These are phyloP conservation scores for Desmodus rotundus DNA, from an alignment of 2,113 vertebrate species.

Conservation along the genomic window DNA sequence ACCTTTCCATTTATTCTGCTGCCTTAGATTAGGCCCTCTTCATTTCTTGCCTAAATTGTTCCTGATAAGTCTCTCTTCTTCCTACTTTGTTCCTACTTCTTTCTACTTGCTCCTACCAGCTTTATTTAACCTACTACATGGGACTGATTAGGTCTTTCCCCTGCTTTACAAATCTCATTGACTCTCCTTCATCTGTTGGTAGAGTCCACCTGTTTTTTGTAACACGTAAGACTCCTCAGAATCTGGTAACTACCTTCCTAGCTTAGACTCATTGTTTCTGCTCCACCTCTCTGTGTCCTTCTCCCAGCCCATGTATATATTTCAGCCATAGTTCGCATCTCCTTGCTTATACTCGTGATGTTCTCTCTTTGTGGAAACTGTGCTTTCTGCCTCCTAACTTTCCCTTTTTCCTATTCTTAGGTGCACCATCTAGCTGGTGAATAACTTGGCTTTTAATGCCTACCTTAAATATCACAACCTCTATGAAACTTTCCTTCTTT, in stretches of 20 bases:
- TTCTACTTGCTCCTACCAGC: background rate
- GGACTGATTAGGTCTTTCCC: background rate
- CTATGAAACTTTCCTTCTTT: background rate
- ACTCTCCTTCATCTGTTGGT: background rate
- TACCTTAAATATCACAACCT: background rate
- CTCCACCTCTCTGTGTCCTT: background rate
- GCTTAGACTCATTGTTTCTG: background rate
- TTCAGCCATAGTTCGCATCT: background rate
- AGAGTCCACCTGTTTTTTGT: background rate
- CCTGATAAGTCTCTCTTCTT: background rate
- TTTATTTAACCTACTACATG: background rate
- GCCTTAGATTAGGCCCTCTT: background rate
- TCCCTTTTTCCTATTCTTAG: background rate
- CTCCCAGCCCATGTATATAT: background rate
- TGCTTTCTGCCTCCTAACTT: background rate
- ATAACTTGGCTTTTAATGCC: background rate
- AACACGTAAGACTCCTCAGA: background rate
- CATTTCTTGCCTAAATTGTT: background rate
- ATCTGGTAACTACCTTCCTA: background rate
- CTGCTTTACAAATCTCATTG: background rate
- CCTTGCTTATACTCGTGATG: background rate
- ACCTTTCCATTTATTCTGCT: background rate
- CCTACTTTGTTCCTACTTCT: background rate
- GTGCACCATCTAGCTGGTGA: background rate
- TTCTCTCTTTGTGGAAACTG: background rate